These are phyloP conservation scores for Odocoileus virginianus DNA, from an alignment of 2,113 vertebrate species.

Conservation along the genomic window DNA sequence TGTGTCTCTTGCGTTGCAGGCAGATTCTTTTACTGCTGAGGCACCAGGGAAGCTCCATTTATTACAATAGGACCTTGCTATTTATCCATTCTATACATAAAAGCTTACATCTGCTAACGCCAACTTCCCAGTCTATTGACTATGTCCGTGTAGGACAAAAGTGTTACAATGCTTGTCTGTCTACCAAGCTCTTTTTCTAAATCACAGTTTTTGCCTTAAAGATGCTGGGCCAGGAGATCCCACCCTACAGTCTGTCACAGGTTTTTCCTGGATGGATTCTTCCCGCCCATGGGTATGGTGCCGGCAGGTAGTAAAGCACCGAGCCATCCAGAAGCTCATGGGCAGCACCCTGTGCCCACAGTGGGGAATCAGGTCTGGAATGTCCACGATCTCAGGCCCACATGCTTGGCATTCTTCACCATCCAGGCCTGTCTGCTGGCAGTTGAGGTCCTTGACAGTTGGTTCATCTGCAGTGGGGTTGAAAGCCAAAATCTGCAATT, in stretches of 20 bases:
- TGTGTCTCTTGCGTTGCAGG: neutral
- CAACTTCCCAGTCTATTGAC: neutral
- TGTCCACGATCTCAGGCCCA: rapidly evolving
- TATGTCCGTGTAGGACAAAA: neutral
- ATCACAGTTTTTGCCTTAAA: neutral
- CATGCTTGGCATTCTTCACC: neutral
- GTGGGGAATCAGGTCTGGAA: neutral
- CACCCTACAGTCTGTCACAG: neutral
- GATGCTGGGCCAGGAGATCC: neutral
- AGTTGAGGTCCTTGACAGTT: conserved; percentile 36
- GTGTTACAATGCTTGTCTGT: neutral
- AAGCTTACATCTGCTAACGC: neutral
- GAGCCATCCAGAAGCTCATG: too few relatives aligned
- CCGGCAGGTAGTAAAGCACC: neutral
- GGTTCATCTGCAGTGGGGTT: neutral
- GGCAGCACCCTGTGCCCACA: neutral
- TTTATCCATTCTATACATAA: neutral
- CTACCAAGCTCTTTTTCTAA: neutral
- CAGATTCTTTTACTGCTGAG: neutral
- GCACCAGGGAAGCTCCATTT: neutral
- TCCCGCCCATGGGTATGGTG: neutral
- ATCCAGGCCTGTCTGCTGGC: neutral
- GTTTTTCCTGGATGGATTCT: neutral
- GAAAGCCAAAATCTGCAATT: conserved; percentile 10
- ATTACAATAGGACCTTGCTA: neutral